Conservation (phyloP, 2,113 vertebrate genomes). For the Ochotona princeps region DNA sequence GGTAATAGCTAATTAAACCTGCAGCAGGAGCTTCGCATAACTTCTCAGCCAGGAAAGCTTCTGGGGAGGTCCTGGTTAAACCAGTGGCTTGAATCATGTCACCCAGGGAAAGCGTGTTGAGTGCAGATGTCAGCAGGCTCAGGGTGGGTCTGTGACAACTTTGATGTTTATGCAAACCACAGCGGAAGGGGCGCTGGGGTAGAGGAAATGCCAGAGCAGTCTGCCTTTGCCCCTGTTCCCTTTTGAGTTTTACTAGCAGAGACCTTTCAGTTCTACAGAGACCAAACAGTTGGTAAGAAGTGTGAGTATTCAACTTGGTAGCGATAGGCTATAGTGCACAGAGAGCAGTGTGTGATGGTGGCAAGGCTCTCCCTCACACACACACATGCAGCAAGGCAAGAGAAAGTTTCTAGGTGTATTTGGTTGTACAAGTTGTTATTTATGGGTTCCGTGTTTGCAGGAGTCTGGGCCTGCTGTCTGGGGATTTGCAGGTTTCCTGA, state of each 20-base stretch:
- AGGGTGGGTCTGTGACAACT: too few species aligned
- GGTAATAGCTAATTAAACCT: too few species aligned
- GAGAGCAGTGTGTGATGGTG: neutral
- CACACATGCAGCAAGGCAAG: neutral
- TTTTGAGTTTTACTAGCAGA: constrained; percentile 18
- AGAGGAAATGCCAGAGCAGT: too few species aligned
- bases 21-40: too few species aligned
- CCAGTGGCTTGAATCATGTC: too few species aligned
- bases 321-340: neutral
- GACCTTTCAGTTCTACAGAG: neutral
- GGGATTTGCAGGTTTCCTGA: neutral
- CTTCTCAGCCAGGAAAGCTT: too few species aligned
- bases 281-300: neutral
- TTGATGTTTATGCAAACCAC: too few species aligned
- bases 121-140: too few species aligned
- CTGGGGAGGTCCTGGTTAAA: too few species aligned
- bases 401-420: neutral
- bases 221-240: neutral
- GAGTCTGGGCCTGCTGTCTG: neutral
- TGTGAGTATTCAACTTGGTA: neutral
- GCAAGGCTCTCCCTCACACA: neutral
- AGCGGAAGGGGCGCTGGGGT: too few species aligned
- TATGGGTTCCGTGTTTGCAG: neutral
- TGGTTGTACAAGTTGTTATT: neutral
- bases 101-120: too few species aligned